Base-by-base conservation (phyloP, 2,797 vertebrate genomes). In the Tokudaia muenninki region DNA sequence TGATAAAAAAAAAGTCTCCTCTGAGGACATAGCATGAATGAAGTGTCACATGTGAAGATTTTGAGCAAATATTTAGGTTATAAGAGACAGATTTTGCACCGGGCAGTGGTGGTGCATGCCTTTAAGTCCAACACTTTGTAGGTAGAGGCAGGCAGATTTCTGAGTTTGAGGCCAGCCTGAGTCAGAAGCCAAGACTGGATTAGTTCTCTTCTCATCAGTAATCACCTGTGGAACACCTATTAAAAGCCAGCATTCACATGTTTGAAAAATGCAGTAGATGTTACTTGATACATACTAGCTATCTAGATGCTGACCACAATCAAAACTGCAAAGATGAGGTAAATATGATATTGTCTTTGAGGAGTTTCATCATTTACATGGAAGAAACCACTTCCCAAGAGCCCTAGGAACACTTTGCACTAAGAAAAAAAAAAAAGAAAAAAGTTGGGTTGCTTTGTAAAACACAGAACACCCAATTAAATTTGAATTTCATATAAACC, bases 401-500 rank as follows among this genome's bases (percentile, higher is more conserved):
- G 6, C 31, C 63, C 10, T 61, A 72, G 59, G 7, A 63, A 9
- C 44, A 91, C 83, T 80, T 55, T 93, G 9, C 55, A 65, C 34
- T 79, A 75, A 41, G 50, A 26, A 81, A 29, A 12, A 44, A 57
- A 87, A 55, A 26, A 81, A 29, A 12, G n/a, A 57, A 87, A 55
- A n/a, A n/a, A 7, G 52, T 50, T 72, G 6, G 16, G 12, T 82
- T 86, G 11, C 44, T 11, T 90, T 92, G 44, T 55, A 92, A 94
- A 94, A 91, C 59, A 74, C 1, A 26, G 5, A 47, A 41, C 19
- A 65, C 0, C 19, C 12, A 59, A n/a, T 52, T 88, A 83, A 91
- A 91, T 78, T 87, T 44, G 14, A 95, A 86, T 81, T 96, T 96
- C 37, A 84, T 59, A 88, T 94, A 92, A 94, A 83, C 6, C 77